Evolutionary conservation across 2,888 invertebrate species (phyloP).

Genomic region (Arenicola marina): DNA sequence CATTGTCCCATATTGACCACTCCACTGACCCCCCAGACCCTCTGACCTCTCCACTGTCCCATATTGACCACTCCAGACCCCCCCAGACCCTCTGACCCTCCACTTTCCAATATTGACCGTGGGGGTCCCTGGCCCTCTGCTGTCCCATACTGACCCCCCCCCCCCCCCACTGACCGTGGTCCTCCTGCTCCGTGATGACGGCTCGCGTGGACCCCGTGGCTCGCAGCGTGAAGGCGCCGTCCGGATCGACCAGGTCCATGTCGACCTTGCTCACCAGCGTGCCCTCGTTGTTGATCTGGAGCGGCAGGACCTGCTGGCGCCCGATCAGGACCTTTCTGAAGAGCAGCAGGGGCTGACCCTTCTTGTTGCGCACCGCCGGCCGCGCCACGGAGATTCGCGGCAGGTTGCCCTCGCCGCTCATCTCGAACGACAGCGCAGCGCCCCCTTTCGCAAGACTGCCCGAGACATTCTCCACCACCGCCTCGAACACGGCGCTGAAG

Average conservation of each 20-base stretch:
- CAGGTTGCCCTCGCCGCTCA: constrained; percentile 60
- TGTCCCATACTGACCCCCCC: no score
- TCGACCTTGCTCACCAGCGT: constrained; percentile 60
- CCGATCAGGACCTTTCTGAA: constrained; percentile 57
- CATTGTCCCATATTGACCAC: no score
- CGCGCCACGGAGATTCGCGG: constrained; percentile 55
- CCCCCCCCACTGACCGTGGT: no score
- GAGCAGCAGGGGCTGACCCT: constrained; percentile 58
- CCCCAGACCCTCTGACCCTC: no score
- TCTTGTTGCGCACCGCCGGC: constrained; percentile 58
- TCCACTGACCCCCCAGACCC: no score
- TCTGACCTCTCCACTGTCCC: no score
- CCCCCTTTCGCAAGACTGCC: constrained; percentile 52
- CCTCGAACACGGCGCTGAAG: constrained; percentile 58
- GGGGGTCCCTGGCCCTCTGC: no score
- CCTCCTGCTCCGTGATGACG: constrained; percentile 36
- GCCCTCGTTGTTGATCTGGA: constrained; percentile 58
- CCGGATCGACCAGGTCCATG: constrained; percentile 58
- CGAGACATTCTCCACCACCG: constrained; percentile 45
- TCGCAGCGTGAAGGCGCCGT: constrained; percentile 51
- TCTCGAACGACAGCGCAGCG: constrained; percentile 56
- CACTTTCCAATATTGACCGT: no score
- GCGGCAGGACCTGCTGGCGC: constrained; percentile 46
- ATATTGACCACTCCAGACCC: no score
- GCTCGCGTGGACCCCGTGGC: constrained; percentile 45